Evolutionary conservation across 2,113 vertebrate species (phyloP).

Genomic region (Alouatta palliata): DNA sequence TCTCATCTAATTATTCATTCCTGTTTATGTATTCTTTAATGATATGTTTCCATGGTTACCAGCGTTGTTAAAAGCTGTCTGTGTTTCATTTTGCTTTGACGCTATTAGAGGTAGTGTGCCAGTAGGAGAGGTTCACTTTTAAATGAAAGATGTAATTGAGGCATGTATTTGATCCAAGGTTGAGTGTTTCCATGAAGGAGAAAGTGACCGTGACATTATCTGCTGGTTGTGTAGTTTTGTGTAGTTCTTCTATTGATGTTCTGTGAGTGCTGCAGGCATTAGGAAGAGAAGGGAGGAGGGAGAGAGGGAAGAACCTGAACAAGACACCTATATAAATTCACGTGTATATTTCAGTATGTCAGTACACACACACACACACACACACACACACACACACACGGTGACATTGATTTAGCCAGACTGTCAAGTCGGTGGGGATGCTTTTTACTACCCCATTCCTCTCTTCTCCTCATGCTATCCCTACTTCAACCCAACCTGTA

Average conservation of each 20-base stretch:
- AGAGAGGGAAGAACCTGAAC: neutral
- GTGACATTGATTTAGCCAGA: neutral
- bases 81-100: slow-evolving; percentile 76
- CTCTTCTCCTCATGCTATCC: neutral
- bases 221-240: slow-evolving; percentile 35
- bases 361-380: too few relatives aligned
- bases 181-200: slow-evolving; percentile 53
- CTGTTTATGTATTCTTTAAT: slow-evolving; percentile 81
- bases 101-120: slow-evolving; percentile 74
- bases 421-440: neutral
- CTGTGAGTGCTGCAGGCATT: neutral
- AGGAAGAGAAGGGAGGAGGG: neutral
- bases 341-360: neutral
- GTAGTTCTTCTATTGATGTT: neutral
- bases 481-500: neutral
- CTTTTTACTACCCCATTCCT: neutral
- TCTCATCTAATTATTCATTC: slow-evolving; percentile 81
- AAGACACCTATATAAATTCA: neutral
- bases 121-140: slow-evolving; percentile 61
- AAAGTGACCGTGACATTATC: slow-evolving; percentile 63
- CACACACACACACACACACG: too few relatives aligned
- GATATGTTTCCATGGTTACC: slow-evolving; percentile 79
- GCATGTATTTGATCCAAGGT: slow-evolving; percentile 65
- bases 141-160: slow-evolving; percentile 72
- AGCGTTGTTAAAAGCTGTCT: slow-evolving; percentile 74